These are phyloP conservation scores for Orestias chungarensis DNA, from an alignment of 2,797 vertebrate species.

Conservation along the genomic window DNA sequence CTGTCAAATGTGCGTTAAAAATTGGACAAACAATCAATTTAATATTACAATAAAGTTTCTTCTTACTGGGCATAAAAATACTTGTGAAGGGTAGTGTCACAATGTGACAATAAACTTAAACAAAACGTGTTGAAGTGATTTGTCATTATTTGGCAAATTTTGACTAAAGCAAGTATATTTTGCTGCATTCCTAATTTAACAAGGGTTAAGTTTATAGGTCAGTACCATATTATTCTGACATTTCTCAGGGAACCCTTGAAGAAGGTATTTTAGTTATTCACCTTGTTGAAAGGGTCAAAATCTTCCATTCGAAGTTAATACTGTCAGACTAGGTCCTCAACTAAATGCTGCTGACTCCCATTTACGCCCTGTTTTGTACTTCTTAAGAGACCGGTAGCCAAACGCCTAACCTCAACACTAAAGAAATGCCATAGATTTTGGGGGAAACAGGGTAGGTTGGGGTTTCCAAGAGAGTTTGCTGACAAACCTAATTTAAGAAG, in stretches of 20 bases:
- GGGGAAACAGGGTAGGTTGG: constrained; percentile 8
- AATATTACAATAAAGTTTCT: not conserved
- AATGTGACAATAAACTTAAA: not conserved
- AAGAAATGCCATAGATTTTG: constrained; percentile 5
- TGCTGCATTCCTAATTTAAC: constrained; percentile 39
- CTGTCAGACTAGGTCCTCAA: constrained; percentile 57
- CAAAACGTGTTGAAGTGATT: not conserved
- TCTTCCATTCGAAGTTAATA: constrained; percentile 41
- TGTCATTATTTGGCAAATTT: not conserved
- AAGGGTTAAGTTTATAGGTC: constrained; percentile 57
- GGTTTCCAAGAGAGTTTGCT: constrained; percentile 5
- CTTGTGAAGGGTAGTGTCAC: not conserved
- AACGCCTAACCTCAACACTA: constrained; percentile 30
- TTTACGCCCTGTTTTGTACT: constrained; percentile 25
- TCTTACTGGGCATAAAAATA: not conserved
- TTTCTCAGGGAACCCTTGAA: constrained; percentile 41
- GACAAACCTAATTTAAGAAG: constrained; percentile 28
- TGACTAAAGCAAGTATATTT: constrained; percentile 18
- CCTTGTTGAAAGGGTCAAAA: constrained; percentile 55
- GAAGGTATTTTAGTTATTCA: constrained; percentile 63
- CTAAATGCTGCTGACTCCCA: constrained; percentile 11
- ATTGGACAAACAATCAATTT: not conserved
- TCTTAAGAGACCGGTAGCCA: constrained; percentile 19
- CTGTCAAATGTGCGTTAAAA: not conserved
- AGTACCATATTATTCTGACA: constrained; percentile 47